These are phyloP conservation scores for Lucinisca nassula DNA, from an alignment of 2,888 invertebrate genomes.

Conservation along the genomic window DNA sequence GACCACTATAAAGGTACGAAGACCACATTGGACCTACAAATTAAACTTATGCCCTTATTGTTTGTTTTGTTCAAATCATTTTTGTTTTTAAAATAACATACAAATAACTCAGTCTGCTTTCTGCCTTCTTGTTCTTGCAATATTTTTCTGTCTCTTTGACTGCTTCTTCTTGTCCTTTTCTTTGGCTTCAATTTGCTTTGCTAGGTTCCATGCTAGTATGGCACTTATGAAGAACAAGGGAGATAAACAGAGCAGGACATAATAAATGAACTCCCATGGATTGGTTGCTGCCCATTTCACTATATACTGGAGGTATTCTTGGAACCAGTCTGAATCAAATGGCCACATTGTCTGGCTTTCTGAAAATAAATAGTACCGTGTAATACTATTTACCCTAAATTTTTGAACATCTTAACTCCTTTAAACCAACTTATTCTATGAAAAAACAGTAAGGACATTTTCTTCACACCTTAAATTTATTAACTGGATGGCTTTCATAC, in stretches of 20 bases:
- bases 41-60: no score
- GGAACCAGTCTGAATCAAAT: conserved; percentile 84
- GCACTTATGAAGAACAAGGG: conserved; percentile 89
- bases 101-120: conserved; percentile 80
- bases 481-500: no score
- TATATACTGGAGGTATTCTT: conserved; percentile 78
- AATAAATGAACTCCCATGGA: conserved; percentile 89
- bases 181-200: conserved; percentile 89
- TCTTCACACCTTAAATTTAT: no score
- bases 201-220: conserved; percentile 89
- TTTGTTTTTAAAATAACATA: no score
- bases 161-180: conserved; percentile 89
- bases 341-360: conserved; percentile 54
- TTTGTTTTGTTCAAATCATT: no score
- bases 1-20: no score
- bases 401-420: no score
- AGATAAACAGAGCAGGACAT: conserved; percentile 89
- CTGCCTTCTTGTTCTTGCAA: conserved; percentile 85
- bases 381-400: no score
- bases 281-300: conserved; percentile 87
- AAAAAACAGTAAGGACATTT: no score
- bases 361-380: background rate
- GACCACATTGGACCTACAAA: no score
- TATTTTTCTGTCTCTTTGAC: conserved; percentile 88
- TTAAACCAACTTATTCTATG: no score